Evolutionary conservation across 1,140 invertebrate genomes (phyloP).

Genomic region (Lasioglossum albipes): DNA sequence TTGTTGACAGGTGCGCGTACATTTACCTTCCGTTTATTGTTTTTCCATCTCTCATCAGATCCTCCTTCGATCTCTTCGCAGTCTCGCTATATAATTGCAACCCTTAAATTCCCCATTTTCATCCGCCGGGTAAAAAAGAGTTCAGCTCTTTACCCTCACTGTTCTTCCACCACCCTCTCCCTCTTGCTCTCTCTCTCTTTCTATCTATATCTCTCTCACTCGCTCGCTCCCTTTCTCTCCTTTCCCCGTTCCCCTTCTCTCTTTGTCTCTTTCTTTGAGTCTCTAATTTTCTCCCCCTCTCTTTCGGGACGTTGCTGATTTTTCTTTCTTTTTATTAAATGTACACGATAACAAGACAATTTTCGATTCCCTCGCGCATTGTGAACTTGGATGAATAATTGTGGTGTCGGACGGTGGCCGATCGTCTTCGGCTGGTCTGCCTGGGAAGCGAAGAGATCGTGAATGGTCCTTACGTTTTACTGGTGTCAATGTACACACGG

Average conservation of each 20-base stretch:
- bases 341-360: conserved; percentile 39
- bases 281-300: conserved; percentile 27
- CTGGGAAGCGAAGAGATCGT: conserved; percentile 33
- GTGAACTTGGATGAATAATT: conserved; percentile 42
- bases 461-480: conserved; percentile 46
- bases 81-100: conserved; percentile 13
- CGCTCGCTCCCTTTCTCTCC: background rate
- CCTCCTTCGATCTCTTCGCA: background rate
- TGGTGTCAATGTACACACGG: conserved; percentile 61
- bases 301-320: conserved; percentile 6
- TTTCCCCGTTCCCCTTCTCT: background rate
- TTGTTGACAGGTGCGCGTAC: conserved; percentile 40
- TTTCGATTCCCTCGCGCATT: conserved; percentile 7
- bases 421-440: conserved; percentile 46
- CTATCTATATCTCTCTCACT: background rate
- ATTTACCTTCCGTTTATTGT: conserved; percentile 13
- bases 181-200: background rate
- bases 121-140: conserved; percentile 24
- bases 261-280: conserved; percentile 19
- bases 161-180: background rate
- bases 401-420: conserved; percentile 10
- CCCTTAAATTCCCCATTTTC: conserved; percentile 38
- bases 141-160: conserved; percentile 4
- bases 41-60: background rate
- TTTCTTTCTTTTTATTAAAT: conserved; percentile 52